phyloP scores from a whole-genome alignment of 2,888 invertebrate species.

The Acrocyrtus sp. region DNA sequence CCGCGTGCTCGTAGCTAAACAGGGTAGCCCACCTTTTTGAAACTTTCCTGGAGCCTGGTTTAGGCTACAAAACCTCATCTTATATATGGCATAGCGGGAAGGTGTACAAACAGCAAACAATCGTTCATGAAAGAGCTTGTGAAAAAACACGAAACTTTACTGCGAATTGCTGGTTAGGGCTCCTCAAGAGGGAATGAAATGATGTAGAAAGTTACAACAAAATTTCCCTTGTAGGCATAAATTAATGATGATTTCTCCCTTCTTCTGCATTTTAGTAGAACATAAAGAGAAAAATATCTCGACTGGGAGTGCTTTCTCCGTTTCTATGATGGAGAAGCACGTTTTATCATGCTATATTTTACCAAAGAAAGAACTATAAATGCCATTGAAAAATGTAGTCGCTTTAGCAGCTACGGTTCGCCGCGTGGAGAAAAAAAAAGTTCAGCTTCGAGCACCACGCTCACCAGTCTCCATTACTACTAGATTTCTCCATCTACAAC shows the following conservation, averaged over 20 bases:
- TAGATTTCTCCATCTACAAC: no score
- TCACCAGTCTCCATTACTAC: no score
- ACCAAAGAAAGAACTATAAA: constrained; percentile 21
- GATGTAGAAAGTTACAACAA: constrained; percentile 55
- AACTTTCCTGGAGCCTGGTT: no score
- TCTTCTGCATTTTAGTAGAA: constrained; percentile 34
- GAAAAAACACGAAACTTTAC: constrained; percentile 26
- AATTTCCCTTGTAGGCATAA: constrained; percentile 57
- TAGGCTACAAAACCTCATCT: no score
- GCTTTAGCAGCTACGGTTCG: no score
- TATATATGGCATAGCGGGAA: neutral
- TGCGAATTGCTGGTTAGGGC: constrained; percentile 18
- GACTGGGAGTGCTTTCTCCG: constrained; percentile 33
- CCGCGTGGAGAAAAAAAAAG: no score
- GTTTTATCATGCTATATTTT: constrained; percentile 26
- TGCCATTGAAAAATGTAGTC: constrained; percentile 40
- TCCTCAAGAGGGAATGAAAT: constrained; percentile 54
- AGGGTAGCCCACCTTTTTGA: no score
- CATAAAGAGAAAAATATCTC: constrained; percentile 38
- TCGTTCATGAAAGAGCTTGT: neutral
- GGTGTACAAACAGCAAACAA: constrained; percentile 47
- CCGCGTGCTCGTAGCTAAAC: no score
- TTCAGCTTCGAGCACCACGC: no score
- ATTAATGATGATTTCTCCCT: constrained; percentile 58
- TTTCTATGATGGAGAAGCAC: constrained; percentile 28